Conservation (phyloP, 1,140 invertebrate species). For the Aphaenogaster ashmeadi region DNA sequence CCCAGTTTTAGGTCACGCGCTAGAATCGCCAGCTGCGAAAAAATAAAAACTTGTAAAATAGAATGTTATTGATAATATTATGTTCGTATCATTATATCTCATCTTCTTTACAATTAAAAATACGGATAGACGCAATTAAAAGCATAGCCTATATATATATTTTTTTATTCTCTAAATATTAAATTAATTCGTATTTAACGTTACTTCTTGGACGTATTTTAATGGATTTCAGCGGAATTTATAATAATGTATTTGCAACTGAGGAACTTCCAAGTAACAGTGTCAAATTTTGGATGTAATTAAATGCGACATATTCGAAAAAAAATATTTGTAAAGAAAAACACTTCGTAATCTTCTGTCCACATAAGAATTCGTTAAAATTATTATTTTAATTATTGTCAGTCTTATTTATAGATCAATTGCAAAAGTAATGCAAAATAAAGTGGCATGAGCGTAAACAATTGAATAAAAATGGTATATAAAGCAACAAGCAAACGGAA, state of each 20-base stretch:
- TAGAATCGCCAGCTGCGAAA: too few species aligned
- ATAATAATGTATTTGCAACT: conserved; percentile 12
- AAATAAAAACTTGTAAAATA: not conserved
- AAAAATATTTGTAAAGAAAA: not conserved
- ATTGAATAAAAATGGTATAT: not conserved
- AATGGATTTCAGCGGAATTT: not conserved
- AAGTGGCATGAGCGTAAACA: not conserved
- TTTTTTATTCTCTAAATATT: conserved; percentile 18
- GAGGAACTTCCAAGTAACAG: not conserved
- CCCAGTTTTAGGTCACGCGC: too few species aligned
- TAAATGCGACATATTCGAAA: not conserved
- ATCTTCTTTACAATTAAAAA: not conserved
- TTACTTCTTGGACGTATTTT: not conserved
- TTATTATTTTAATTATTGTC: conserved; percentile 1
- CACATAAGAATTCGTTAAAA: not conserved
- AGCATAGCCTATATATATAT: not conserved
- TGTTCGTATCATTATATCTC: not conserved
- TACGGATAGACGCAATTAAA: not conserved
- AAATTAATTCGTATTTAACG: conserved; percentile 12
- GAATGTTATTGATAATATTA: not conserved
- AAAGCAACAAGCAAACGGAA: not conserved
- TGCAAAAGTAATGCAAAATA: not conserved
- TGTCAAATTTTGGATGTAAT: not conserved
- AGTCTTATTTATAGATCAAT: not conserved
- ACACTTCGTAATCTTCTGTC: not conserved